phyloP scores from a whole-genome alignment of 1,140 invertebrate genomes.

The Pinna nobilis region DNA sequence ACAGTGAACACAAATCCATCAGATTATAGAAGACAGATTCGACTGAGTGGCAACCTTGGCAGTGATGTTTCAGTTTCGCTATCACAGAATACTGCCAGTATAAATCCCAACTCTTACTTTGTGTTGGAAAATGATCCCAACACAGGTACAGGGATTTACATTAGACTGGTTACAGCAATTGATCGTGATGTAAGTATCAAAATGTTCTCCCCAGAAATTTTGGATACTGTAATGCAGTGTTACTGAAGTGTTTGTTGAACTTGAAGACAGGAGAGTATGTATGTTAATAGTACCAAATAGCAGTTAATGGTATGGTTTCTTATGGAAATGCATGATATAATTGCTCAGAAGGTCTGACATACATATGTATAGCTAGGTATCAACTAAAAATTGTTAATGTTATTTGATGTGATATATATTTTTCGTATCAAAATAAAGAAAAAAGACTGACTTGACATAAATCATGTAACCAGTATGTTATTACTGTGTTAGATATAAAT shows the following conservation, averaged over 20 bases:
- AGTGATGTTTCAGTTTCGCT: not conserved
- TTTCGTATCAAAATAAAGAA: not conserved
- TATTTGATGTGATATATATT: no score
- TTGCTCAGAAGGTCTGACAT: not conserved
- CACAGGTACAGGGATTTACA: constrained; percentile 1
- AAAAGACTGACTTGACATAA: not conserved
- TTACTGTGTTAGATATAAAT: not conserved
- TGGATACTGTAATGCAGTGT: not conserved
- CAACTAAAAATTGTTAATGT: no score
- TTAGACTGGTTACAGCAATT: constrained; percentile 1
- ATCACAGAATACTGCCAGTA: constrained; percentile 5
- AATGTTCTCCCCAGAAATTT: no score
- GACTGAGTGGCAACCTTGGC: not conserved
- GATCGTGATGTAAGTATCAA: constrained; percentile 22
- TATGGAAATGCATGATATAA: constrained; percentile 1
- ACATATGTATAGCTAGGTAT: no score
- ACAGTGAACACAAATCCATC: constrained; percentile 5
- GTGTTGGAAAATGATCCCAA: not conserved
- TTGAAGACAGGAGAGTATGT: not conserved
- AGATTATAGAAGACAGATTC: constrained; percentile 5
- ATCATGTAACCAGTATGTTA: not conserved
- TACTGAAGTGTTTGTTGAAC: not conserved
- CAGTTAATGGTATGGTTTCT: not conserved
- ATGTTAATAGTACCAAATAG: not conserved
- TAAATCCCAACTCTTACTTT: constrained; percentile 17